These are phyloP conservation scores for Brachypterus glaber DNA, from an alignment of 2,888 invertebrate species.

Conservation along the genomic window DNA sequence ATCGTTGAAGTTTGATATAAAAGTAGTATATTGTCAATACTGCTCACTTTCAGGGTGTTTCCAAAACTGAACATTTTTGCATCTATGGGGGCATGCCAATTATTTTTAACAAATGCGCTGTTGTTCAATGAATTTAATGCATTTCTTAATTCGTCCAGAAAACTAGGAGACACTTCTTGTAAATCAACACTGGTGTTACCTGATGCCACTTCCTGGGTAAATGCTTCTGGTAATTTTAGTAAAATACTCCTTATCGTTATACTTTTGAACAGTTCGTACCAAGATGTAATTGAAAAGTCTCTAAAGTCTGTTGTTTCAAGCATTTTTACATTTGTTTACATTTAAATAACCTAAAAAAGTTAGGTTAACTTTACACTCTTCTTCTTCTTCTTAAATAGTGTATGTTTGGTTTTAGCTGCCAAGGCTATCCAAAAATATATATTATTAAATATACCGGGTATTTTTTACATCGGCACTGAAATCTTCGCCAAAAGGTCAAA, in stretches of 20 bases:
- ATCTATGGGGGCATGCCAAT: constrained; percentile 38
- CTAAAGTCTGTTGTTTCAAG: constrained; percentile 34
- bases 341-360: too few species aligned
- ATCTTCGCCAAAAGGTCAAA: too few species aligned
- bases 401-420: too few species aligned
- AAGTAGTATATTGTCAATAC: constrained; percentile 31
- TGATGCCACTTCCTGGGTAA: constrained; percentile 26
- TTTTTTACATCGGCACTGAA: too few species aligned
- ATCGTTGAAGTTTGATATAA: constrained; percentile 33
- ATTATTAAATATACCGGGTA: too few species aligned
- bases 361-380: too few species aligned
- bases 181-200: constrained; percentile 20
- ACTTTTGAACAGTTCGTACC: constrained; percentile 33
- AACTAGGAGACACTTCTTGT: constrained; percentile 20
- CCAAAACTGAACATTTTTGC: constrained; percentile 37
- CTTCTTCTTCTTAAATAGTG: too few species aligned
- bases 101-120: constrained; percentile 35
- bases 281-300: constrained; percentile 33
- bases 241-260: constrained; percentile 30
- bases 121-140: constrained; percentile 29
- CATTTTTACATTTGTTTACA: too few species aligned
- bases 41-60: constrained; percentile 31
- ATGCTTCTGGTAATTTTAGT: constrained; percentile 28
- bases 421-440: too few species aligned
- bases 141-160: constrained; percentile 27